Evolutionary conservation across 2,113 vertebrate species (phyloP), one percentile per base, ranked within the genome.

Genomic region (Sceloporus tristichus): DNA sequence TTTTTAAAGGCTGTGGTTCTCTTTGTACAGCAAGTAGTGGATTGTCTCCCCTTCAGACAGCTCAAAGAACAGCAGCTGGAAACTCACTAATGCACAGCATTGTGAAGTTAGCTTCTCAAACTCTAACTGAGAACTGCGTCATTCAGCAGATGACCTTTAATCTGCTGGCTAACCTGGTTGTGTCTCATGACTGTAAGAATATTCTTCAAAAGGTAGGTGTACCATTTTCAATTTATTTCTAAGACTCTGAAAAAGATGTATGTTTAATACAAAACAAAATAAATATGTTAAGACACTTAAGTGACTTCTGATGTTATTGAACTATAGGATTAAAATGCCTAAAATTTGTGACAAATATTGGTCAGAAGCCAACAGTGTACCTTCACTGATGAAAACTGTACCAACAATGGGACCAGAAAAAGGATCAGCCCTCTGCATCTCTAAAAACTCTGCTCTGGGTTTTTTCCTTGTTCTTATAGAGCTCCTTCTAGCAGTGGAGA

Each of bases 181-280:
- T 98, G 83, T 98, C 98, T 87, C 98, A 97, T 53, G 99, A 99
- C 94, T 99, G 98, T 90, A 98, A 96, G 95, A 96, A 98, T 34
- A 62, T 98, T 83, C 95, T 99, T 95, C 98, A 99, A 79, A 99
- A 99, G 97, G 99, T 99, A 95, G 91, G 94, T 73, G 82, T 75
- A 40, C 2, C 59, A n/a, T n/a, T 71, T n/a, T 85, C n/a, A 78
- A 38, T 82, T 16, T 42, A 34, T 88, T 90, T 84, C 74, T 70
- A 23, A 85, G 25, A 1, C 53, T 25, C 40, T 53, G 56, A 66
- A 80, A 56, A 14, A 40, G n/a, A 19, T 68, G 66, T 53, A 54
- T n/a, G 19, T 59, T 77, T 66, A 66, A 27, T 9, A 38, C 19
- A 83, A 74, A 34, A 42, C 25, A 25, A 73, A 77, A 11, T 29